These are phyloP conservation scores for Sinodicranocentrus sp. DNA, from an alignment of 2,888 invertebrate genomes.

Conservation along the genomic window DNA sequence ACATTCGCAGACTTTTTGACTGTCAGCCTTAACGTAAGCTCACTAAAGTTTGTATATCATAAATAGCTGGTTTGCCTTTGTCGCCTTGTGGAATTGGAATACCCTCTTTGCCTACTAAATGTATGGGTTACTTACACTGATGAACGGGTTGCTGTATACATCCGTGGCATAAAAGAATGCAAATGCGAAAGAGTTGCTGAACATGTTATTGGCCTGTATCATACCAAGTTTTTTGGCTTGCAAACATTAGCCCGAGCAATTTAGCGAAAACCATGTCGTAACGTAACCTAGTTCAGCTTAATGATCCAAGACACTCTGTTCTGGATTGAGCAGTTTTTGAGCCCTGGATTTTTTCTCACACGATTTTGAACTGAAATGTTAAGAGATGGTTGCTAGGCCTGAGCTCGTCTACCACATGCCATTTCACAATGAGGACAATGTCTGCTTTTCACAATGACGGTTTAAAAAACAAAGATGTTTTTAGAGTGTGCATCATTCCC, in stretches of 20 bases:
- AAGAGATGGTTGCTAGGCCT: background rate
- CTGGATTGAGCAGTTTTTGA: slow-evolving; percentile 13
- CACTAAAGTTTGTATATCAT: too few species aligned
- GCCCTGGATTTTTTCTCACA: slow-evolving; percentile 24
- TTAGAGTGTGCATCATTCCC: too few species aligned
- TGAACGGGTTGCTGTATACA: too few species aligned
- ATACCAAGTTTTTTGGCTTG: slow-evolving; percentile 15
- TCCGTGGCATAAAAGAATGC: too few species aligned
- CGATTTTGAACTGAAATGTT: background rate
- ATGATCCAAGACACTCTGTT: slow-evolving; percentile 2
- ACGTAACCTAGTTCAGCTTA: slow-evolving; percentile 23
- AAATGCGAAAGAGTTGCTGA: too few species aligned
- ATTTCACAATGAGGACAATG: too few species aligned
- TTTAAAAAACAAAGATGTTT: background rate
- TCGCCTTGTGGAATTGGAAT: too few species aligned
- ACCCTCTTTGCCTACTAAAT: too few species aligned
- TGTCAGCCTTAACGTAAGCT: background rate
- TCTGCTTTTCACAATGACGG: too few species aligned
- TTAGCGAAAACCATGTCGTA: background rate
- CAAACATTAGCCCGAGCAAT: background rate
- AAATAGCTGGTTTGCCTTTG: too few species aligned
- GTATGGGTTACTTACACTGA: too few species aligned
- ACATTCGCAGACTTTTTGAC: slow-evolving; percentile 16
- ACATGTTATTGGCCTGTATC: slow-evolving; percentile 25
- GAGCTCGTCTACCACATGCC: background rate